Percentiles rank a stretch among this genome's conserved stretches.
These are phyloP conservation scores for Pseudomugil tenellus DNA, from an alignment of 2,797 vertebrate genomes.

Conservation along the genomic window DNA sequence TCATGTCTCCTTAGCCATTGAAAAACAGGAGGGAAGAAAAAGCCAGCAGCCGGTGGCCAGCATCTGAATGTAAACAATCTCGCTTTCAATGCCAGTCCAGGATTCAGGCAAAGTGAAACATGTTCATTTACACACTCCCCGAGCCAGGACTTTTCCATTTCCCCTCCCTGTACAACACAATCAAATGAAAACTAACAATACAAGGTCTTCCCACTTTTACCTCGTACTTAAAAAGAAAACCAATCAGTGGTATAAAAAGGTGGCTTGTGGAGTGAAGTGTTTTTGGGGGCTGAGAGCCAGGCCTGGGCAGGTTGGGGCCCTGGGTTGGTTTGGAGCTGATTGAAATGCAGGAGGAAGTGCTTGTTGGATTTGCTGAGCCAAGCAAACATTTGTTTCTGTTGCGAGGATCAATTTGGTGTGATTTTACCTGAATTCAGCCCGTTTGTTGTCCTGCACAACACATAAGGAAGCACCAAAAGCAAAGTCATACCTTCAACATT, in stretches of 20 bases:
- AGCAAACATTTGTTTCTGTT: slow-evolving; percentile 78
- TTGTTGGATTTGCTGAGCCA: slow-evolving; percentile 65
- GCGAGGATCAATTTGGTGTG: slow-evolving; percentile 67
- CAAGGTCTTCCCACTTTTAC: slow-evolving; percentile 29
- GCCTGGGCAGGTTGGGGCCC: slow-evolving; percentile 59
- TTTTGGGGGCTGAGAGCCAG: slow-evolving; percentile 41
- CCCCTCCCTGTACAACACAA: slow-evolving; percentile 7
- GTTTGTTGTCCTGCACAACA: slow-evolving; percentile 49
- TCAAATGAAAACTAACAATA: slow-evolving; percentile 48
- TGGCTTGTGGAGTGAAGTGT: slow-evolving; percentile 55
- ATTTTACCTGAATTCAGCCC: slow-evolving; percentile 60
- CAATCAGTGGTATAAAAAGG: slow-evolving; percentile 32
- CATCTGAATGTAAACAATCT: slow-evolving; percentile 83
- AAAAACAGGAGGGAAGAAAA: slow-evolving; percentile 79
- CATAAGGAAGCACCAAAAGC: slow-evolving; percentile 33
- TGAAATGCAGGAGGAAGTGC: slow-evolving; percentile 77
- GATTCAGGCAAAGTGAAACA: slow-evolving; percentile 80
- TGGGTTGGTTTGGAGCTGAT: slow-evolving; percentile 69
- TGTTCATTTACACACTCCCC: slow-evolving; percentile 81
- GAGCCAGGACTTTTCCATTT: slow-evolving; percentile 54
- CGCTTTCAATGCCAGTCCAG: slow-evolving; percentile 83
- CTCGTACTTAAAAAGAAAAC: slow-evolving; percentile 29
- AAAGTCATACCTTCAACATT: slow-evolving; percentile 9
- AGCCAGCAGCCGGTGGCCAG: slow-evolving; percentile 78
- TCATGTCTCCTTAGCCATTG: slow-evolving; percentile 83